phyloP scores from a whole-genome alignment of 2,888 invertebrate species.

The Aelia acuminata region DNA sequence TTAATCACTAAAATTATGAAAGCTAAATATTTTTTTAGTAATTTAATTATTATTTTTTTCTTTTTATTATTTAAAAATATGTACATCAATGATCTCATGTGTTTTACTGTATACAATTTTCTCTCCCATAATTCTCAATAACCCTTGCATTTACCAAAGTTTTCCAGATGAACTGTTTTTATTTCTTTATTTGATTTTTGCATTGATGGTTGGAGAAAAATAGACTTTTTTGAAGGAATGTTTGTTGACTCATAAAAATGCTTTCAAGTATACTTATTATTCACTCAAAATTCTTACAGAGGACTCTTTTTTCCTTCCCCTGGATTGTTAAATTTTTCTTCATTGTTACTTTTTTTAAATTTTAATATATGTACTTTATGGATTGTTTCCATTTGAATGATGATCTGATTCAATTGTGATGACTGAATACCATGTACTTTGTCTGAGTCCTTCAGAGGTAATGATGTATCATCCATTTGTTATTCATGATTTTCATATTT shows the following conservation, averaged over 20 bases:
- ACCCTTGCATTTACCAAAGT: constrained; percentile 29
- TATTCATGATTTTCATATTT: background rate
- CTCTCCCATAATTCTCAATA: background rate
- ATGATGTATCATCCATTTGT: background rate
- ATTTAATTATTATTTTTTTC: background rate
- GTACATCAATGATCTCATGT: background rate
- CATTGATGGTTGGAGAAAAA: background rate
- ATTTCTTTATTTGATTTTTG: background rate
- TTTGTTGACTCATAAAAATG: background rate
- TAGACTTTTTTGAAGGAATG: too few relatives aligned
- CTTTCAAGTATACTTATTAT: background rate
- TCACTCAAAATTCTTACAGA: background rate
- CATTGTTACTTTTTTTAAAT: background rate
- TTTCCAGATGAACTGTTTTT: background rate
- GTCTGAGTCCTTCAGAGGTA: background rate
- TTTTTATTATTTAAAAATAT: too few relatives aligned
- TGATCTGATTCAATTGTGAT: background rate
- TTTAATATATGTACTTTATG: background rate
- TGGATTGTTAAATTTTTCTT: background rate
- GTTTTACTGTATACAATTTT: constrained; percentile 23
- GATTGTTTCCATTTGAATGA: background rate
- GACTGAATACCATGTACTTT: background rate
- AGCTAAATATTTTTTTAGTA: background rate
- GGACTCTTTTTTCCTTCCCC: background rate
- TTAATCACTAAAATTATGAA: background rate